A percentile compares a stretch with the other conserved stretches of the same genome.
Conservation (phyloP, 2,888 invertebrate genomes). For the Eilema depressum region DNA sequence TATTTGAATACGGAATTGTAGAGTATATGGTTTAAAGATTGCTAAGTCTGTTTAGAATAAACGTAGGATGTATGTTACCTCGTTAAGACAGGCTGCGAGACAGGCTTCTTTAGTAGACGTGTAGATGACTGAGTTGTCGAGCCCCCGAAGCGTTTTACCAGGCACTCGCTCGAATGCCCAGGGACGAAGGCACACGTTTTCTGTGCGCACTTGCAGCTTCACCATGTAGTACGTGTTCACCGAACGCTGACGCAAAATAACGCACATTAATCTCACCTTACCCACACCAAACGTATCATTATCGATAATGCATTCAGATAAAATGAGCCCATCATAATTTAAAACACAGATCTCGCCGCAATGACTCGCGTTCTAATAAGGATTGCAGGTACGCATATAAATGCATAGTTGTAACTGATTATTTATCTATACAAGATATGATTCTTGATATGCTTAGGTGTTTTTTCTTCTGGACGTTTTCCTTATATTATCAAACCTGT, state of each 20-base stretch:
- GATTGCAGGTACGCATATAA: slow-evolving; percentile 34
- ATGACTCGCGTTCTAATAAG: slow-evolving; percentile 46
- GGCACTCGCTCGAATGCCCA: slow-evolving; percentile 98
- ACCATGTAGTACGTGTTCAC: slow-evolving; percentile 98
- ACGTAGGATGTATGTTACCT: slow-evolving; percentile 82
- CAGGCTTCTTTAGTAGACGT: slow-evolving; percentile 98
- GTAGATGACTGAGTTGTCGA: slow-evolving; percentile 97
- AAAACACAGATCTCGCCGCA: slow-evolving; percentile 30
- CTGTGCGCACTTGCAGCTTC: slow-evolving; percentile 95
- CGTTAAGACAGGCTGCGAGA: slow-evolving; percentile 96
- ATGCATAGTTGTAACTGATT: slow-evolving; percentile 11
- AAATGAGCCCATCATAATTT: slow-evolving; percentile 38
- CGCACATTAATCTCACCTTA: slow-evolving; percentile 43
- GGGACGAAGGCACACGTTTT: slow-evolving; percentile 96
- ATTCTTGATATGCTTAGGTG: not conserved
- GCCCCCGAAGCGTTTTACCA: slow-evolving; percentile 95
- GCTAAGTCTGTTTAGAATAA: slow-evolving; percentile 26
- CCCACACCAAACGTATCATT: slow-evolving; percentile 34
- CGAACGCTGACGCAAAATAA: slow-evolving; percentile 68
- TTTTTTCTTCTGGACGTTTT: not conserved
- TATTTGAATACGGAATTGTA: not conserved
- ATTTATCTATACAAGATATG: not conserved
- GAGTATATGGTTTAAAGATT: not conserved
- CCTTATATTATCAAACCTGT: not conserved
- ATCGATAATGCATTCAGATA: slow-evolving; percentile 48